Evolutionary conservation across 1,140 invertebrate species (phyloP).

Genomic region (Diachasmimorpha longicaudata): DNA sequence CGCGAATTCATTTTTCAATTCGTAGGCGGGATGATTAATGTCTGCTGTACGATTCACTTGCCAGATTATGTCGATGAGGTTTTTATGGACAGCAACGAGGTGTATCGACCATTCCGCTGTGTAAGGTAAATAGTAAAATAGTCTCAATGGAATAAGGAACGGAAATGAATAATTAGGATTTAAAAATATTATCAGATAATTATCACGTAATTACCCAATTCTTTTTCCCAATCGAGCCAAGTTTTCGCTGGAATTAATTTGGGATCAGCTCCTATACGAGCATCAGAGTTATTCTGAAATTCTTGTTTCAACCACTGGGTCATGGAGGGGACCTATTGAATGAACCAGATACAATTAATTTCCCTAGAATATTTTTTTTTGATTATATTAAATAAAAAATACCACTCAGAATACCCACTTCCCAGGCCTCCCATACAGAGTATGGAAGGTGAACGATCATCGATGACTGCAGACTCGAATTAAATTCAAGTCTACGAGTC

Average conservation of each 20-base stretch:
- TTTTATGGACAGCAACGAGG: constrained; percentile 72
- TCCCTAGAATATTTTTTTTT: background rate
- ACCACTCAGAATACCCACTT: constrained; percentile 50
- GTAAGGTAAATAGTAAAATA: constrained; percentile 7
- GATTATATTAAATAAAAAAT: background rate
- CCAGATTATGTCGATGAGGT: constrained; percentile 86
- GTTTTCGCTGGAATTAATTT: constrained; percentile 70
- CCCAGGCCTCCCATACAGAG: constrained; percentile 43
- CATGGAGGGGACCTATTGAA: constrained; percentile 59
- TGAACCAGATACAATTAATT: constrained; percentile 4
- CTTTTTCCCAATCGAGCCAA: constrained; percentile 68
- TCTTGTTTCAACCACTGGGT: constrained; percentile 72
- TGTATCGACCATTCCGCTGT: constrained; percentile 61
- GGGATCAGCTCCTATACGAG: constrained; percentile 84
- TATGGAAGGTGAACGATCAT: constrained; percentile 46
- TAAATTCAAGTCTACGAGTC: constrained; percentile 35
- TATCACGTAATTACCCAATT: constrained; percentile 60
- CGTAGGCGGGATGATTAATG: constrained; percentile 61
- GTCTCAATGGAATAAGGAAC: too few species aligned
- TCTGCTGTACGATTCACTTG: constrained; percentile 66
- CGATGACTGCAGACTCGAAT: constrained; percentile 25
- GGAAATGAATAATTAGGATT: too few species aligned
- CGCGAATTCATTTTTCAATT: constrained; percentile 66
- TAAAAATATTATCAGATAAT: too few species aligned
- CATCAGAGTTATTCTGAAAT: constrained; percentile 62